These are phyloP conservation scores for Remorina albescens DNA, from an alignment of 2,797 vertebrate genomes.

Conservation along the genomic window DNA sequence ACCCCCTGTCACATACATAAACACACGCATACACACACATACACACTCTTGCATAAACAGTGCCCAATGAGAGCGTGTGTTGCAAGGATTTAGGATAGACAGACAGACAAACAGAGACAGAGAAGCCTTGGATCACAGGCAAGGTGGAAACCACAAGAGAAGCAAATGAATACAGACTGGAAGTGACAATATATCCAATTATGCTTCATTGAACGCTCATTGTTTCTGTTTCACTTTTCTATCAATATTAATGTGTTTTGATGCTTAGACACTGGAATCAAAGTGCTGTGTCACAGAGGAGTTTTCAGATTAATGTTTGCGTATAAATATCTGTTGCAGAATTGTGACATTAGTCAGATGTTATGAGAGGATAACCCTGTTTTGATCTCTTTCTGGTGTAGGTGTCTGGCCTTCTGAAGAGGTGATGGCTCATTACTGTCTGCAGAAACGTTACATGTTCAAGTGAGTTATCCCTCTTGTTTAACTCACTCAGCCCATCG, in stretches of 20 bases:
- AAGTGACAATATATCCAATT: constrained; percentile 71
- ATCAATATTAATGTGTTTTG: constrained; percentile 53
- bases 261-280: constrained; percentile 59
- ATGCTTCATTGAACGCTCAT: constrained; percentile 52
- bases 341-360: background rate
- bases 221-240: constrained; percentile 52
- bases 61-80: constrained; percentile 70
- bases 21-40: constrained; percentile 49
- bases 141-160: constrained; percentile 78
- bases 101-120: constrained; percentile 59
- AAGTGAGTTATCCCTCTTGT: constrained; percentile 85
- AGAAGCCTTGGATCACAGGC: constrained; percentile 80
- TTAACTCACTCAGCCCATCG: constrained; percentile 35
- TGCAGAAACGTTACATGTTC: constrained; percentile 92
- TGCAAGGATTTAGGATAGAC: constrained; percentile 77
- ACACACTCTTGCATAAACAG: constrained; percentile 64
- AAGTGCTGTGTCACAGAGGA: constrained; percentile 29
- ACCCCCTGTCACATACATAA: constrained; percentile 79
- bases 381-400: constrained; percentile 64
- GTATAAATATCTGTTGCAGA: constrained; percentile 21
- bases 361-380: constrained; percentile 23
- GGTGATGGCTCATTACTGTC: constrained; percentile 97
- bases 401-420: constrained; percentile 99
- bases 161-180: constrained; percentile 71
- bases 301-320: constrained; percentile 19